Base-by-base conservation (phyloP, 2,113 vertebrate species). In the Colossoma macropomum region DNA sequence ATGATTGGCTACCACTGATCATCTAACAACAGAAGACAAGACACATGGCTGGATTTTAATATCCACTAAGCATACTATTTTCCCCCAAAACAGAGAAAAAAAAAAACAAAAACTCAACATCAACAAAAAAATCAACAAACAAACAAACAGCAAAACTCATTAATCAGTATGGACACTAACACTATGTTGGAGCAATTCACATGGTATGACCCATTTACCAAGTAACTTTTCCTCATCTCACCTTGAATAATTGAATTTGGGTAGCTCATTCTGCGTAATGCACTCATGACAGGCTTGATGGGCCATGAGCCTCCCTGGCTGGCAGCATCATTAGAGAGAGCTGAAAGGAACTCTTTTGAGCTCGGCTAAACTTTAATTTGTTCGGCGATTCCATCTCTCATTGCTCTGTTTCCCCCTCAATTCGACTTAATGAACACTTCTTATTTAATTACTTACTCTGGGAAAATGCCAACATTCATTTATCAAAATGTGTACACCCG, bases 331-430 rank as follows among this genome's bases (percentile, higher is more conserved):
- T 88, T 82, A 82, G 79, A 86, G 84, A 41, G 84, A 87, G 78
- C 88, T 86, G 85, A 81, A 87, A 87, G 86, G 87, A 84, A 80
- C 59, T 68, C 83, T 86, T 87, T 60, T n/a, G 34, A 38, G 80
- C 80, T 54, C 71, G 28, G 85, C 62, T 78, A 82, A 84, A 87
- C 88, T 87, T 89, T 88, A 75, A 87, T 92, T 90, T 87, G 85
- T 86, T 91, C 87, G 87, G 88, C 87, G 86, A 41, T 87, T 90
- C 88, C 68, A n/a, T 79, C 87, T 80, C 89, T 90, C 84, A 85
- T 41, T 76, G 54, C 75, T 62, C 85, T 77, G 86, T 87, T 87
- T 89, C 85, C 81, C 86, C 66, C 34, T 62, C 41, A 13, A 66
- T 85, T 90, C 76, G 76, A 70, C 91, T 90, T 88, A 82, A 77